Percentiles rank a stretch among this genome's conserved stretches.
Conservation (phyloP, 2,113 vertebrate species). For the Silurus glanis region DNA sequence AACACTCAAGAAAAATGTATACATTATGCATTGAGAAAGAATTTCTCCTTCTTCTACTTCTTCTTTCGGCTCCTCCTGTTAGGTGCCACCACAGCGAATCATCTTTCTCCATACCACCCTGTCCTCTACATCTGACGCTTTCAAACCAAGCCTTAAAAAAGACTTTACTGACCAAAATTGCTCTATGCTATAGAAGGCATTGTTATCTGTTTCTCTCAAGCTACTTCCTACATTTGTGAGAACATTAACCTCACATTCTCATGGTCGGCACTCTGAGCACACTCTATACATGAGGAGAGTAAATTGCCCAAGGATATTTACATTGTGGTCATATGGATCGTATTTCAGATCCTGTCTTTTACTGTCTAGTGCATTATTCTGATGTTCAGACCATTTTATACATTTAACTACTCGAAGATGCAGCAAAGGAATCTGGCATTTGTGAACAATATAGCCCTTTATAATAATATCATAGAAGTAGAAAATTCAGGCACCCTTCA, state of each 20-base stretch:
- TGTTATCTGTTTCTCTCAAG: background rate
- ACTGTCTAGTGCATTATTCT: background rate
- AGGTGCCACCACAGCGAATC: too few species aligned
- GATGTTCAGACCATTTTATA: background rate
- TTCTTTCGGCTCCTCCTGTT: too few species aligned
- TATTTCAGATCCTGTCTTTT: background rate
- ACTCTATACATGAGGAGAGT: background rate
- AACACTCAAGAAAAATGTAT: background rate
- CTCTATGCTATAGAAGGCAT: slow-evolving; percentile 1
- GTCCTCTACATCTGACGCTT: too few species aligned
- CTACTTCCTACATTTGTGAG: slow-evolving; percentile 4
- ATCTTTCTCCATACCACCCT: too few species aligned
- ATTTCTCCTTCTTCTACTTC: too few species aligned
- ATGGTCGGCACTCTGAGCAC: background rate
- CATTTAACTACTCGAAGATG: background rate
- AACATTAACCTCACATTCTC: background rate
- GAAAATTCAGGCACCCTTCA: background rate
- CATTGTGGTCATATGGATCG: slow-evolving; percentile 1
- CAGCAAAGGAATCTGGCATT: background rate
- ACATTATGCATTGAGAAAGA: background rate
- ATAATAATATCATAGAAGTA: too few species aligned
- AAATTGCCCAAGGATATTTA: background rate
- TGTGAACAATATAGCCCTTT: background rate
- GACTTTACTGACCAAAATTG: slow-evolving; percentile 6
- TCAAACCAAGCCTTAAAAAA: too few species aligned